A percentile compares a stretch with the other conserved stretches of the same genome.
Conservation (phyloP, 2,113 vertebrate species). For the Excalfactoria chinensis region DNA sequence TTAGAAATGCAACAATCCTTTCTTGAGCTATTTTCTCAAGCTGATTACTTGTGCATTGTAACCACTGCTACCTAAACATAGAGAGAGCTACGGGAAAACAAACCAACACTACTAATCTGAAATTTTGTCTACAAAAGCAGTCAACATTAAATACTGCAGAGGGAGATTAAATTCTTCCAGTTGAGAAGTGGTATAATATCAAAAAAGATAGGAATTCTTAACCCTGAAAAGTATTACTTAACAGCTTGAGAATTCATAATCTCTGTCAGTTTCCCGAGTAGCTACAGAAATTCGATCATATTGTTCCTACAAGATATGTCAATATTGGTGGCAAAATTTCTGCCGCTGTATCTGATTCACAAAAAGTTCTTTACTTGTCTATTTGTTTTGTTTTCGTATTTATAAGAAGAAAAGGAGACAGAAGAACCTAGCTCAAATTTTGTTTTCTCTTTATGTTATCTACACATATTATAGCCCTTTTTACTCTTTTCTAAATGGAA, state of each 20-base stretch:
- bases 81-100: background rate
- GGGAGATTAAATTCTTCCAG: background rate
- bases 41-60: background rate
- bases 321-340: background rate
- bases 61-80: background rate
- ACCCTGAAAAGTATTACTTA: background rate
- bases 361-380: background rate
- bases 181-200: background rate
- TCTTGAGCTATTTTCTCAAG: background rate
- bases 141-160: background rate
- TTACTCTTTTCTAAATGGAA: background rate
- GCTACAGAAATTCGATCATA: background rate
- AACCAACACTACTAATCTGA: background rate
- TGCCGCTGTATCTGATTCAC: background rate
- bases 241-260: background rate
- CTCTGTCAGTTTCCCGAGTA: background rate
- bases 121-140: background rate
- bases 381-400: background rate
- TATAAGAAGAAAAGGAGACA: background rate
- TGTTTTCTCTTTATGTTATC: background rate
- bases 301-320: background rate
- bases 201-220: background rate
- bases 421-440: background rate
- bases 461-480: background rate
- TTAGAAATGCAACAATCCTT: background rate